Base-by-base conservation (phyloP, 2,888 invertebrate genomes). In the Caenorhabditis sp. region DNA sequence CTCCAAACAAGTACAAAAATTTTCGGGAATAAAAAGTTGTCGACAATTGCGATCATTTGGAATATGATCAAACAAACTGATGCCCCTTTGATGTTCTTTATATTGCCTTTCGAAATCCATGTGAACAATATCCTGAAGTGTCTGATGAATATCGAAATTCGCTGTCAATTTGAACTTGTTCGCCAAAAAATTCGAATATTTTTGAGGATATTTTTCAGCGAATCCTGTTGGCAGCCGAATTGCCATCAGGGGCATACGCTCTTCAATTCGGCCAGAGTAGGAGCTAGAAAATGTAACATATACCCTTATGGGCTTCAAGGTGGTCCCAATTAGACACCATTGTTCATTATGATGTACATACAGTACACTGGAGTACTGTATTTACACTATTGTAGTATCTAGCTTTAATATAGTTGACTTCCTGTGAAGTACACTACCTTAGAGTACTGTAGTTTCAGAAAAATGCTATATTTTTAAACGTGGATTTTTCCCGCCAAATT, bases 71-170 rank as follows among this genome's bases (percentile, higher is more conserved):
- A 43, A 43, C 60, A 59, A 61, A 61, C 43, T 43, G 43, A 43
- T 43, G 3, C 43, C 43, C 17, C 43, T 43, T 14, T 43, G 43
- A 12, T 43, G 12, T 2, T 43, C 17, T 43, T 43, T 17, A 43
- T 43, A 43, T 43, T 43, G 5, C 14, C 17, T n/a, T 36, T 10
- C 27, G 21, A 58, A 36, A 25, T 79, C 76, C 17, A 79, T 52
- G 10, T 67, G 38, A 17, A 43, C 17, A 43, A 43, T 43, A 14
- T 43, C 43, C 14, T 43, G 43, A 43, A 43, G 66, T n/a, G 88
- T 88, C 66, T 87, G 86, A 74, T 89, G 84, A 10, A 89, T 75
- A 69, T 89, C 89, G 79, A 88, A 89, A 4, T 88, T 89, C 7
- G 89, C 89, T 4, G 70, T 70, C 49, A 70, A 38, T 50, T 67